phyloP scores from a whole-genome alignment of 2,113 vertebrate genomes.

The Sardina pilchardus region DNA sequence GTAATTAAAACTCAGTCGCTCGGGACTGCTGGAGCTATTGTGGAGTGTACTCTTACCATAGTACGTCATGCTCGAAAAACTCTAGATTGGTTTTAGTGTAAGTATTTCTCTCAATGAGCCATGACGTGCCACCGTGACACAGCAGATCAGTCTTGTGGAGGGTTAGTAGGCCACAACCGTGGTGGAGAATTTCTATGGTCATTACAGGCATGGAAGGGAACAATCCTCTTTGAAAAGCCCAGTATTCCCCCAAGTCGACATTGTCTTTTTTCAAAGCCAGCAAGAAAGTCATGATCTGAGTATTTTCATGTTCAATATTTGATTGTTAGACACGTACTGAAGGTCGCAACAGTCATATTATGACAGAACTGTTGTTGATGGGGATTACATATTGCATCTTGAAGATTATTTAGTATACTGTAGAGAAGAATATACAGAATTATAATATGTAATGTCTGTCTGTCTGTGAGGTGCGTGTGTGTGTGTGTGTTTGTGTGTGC shows the following conservation, averaged over 20 bases:
- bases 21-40: background rate
- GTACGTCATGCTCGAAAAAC: background rate
- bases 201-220: no score
- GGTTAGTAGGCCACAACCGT: background rate
- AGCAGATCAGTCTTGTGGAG: background rate
- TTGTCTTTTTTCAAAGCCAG: no score
- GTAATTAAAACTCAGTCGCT: conserved; percentile 29
- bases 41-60: background rate
- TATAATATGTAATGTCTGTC: no score
- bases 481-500: background rate
- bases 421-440: no score
- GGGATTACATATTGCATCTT: background rate
- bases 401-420: background rate
- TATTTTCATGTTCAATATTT: no score
- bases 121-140: background rate
- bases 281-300: no score
- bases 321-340: no score
- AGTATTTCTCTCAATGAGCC: background rate
- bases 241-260: no score
- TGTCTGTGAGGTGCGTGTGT: background rate
- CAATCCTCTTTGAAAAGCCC: no score
- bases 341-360: background rate
- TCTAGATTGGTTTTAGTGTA: background rate
- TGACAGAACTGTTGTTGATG: background rate
- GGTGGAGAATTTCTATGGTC: background rate